Conservation (phyloP, 2,888 invertebrate species). For the Empis stercorea region DNA sequence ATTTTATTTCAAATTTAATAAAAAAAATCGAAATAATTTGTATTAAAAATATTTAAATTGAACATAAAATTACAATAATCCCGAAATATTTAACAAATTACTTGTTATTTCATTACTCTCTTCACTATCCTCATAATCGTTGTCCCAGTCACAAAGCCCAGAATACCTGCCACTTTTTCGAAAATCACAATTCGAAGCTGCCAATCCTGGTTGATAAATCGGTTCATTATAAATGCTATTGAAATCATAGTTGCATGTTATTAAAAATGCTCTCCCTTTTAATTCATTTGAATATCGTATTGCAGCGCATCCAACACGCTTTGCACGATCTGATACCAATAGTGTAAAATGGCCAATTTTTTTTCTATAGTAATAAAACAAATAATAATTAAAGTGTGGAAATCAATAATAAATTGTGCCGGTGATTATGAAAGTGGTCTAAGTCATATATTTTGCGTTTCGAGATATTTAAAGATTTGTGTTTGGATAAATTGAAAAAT, state of each 20-base stretch:
- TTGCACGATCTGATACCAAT: slow-evolving; percentile 28
- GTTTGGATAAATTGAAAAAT: too few species aligned
- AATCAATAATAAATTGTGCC: neutral
- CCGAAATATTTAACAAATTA: slow-evolving; percentile 17
- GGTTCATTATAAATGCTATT: slow-evolving; percentile 26
- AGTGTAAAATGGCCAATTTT: slow-evolving; percentile 32
- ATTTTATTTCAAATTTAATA: too few species aligned
- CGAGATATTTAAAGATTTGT: too few species aligned
- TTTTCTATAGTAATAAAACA: slow-evolving; percentile 18
- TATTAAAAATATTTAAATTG: too few species aligned
- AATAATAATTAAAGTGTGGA: too few species aligned
- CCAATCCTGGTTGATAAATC: slow-evolving; percentile 24
- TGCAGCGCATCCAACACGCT: slow-evolving; percentile 30
- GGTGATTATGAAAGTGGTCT: too few species aligned
- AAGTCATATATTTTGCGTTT: too few species aligned
- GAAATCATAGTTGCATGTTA: slow-evolving; percentile 33
- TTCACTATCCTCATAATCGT: slow-evolving; percentile 19
- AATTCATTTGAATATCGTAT: slow-evolving; percentile 18
- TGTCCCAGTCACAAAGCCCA: slow-evolving; percentile 28
- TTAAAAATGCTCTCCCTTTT: slow-evolving; percentile 19
- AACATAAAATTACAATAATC: neutral
- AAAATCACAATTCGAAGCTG: slow-evolving; percentile 23
- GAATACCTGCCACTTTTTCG: slow-evolving; percentile 23
- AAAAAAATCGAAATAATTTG: too few species aligned
- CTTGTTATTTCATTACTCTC: slow-evolving; percentile 19